Evolutionary conservation across 64 coral and sea anemone genomes (phyloP).

Genomic region (Actinia equina): DNA sequence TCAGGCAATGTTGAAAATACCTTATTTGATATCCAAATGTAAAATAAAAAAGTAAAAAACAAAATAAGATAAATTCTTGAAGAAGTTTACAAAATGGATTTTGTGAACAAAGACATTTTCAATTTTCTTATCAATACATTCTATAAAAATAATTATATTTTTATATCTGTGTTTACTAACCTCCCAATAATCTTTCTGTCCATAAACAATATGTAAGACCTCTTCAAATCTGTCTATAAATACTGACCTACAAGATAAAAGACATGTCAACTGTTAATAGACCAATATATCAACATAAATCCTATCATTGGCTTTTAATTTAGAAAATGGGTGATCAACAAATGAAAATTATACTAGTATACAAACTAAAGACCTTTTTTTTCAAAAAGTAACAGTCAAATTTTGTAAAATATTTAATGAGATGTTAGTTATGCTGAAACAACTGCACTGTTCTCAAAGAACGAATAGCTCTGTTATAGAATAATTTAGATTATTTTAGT

Average conservation of each 20-base stretch:
- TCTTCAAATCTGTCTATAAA: constrained; percentile 96
- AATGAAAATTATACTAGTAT: neutral
- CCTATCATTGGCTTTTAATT: neutral
- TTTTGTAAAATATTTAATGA: too few relatives aligned
- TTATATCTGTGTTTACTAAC: neutral
- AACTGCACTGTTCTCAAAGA: too few relatives aligned
- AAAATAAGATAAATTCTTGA: too few relatives aligned
- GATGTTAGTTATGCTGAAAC: too few relatives aligned
- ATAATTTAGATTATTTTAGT: too few relatives aligned
- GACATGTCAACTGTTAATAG: neutral
- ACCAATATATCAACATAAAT: neutral
- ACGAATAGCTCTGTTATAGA: too few relatives aligned
- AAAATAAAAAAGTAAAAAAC: too few relatives aligned
- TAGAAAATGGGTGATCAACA: neutral
- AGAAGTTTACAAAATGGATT: too few relatives aligned
- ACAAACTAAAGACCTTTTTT: neutral
- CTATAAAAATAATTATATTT: neutral
- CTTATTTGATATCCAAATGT: too few relatives aligned
- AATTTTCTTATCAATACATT: neutral
- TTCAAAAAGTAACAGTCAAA: neutral
- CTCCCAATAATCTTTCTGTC: constrained; percentile 87
- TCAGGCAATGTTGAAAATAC: too few relatives aligned
- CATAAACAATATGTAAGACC: constrained; percentile 87
- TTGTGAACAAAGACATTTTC: too few relatives aligned
- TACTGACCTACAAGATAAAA: constrained; percentile 66